Evolutionary conservation across 2,797 vertebrate species (phyloP).

Genomic region (Pogoniulus pusillus): DNA sequence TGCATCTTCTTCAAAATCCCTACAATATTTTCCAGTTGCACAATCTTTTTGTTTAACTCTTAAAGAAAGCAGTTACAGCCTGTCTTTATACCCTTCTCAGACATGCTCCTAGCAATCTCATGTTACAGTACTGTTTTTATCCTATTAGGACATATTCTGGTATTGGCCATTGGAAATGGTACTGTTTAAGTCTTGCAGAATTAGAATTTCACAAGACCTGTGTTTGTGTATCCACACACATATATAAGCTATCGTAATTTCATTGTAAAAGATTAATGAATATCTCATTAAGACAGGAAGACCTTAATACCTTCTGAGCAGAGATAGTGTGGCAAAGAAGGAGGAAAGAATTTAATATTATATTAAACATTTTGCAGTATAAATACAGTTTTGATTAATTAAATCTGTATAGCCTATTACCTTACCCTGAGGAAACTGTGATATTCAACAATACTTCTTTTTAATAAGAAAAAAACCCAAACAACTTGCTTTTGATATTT

Average conservation of each 20-base stretch:
- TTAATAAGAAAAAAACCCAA: slow-evolving; percentile 29
- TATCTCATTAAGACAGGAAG: slow-evolving; percentile 10
- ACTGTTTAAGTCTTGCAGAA: neutral
- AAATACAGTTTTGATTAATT: slow-evolving; percentile 77
- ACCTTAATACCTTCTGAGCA: slow-evolving; percentile 2
- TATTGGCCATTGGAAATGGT: neutral
- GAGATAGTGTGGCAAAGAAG: slow-evolving; percentile 21
- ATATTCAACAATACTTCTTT: slow-evolving; percentile 51
- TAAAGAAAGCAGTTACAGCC: neutral
- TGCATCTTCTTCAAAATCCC: neutral
- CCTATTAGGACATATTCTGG: neutral
- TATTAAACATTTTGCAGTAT: slow-evolving; percentile 66
- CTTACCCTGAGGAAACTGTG: slow-evolving; percentile 63
- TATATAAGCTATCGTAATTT: neutral
- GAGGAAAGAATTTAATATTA: slow-evolving; percentile 32
- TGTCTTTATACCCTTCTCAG: neutral
- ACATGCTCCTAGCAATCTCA: neutral
- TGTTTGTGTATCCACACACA: neutral
- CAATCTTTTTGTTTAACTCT: neutral
- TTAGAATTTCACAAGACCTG: neutral
- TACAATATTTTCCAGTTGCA: neutral
- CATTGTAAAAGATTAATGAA: neutral
- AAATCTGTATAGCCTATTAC: slow-evolving; percentile 70
- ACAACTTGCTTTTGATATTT: slow-evolving; percentile 67
- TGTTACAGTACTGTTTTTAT: neutral